A percentile compares a stretch with the other conserved stretches of the same genome.
phyloP scores from a whole-genome alignment of 2,888 invertebrate genomes.

The Masnerella sp. region DNA sequence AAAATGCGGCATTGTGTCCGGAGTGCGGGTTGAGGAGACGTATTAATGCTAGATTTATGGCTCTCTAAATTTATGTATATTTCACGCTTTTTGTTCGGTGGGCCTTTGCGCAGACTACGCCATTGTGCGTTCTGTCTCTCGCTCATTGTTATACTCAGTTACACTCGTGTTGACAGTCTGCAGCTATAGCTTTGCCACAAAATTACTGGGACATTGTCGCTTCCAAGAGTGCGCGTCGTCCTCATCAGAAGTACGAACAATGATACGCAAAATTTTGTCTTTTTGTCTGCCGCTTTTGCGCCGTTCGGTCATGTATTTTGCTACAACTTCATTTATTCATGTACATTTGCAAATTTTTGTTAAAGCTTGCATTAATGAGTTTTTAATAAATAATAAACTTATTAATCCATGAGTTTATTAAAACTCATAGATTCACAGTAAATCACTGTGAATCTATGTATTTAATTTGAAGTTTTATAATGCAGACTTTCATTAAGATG shows the following conservation, averaged over 20 bases:
- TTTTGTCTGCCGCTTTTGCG: conserved; percentile 9
- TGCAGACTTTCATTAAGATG: too few relatives aligned
- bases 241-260: conserved; percentile 48
- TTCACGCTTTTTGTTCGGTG: conserved; percentile 56
- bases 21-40: conserved; percentile 44
- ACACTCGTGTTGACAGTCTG: conserved; percentile 49
- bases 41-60: conserved; percentile 56
- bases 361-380: too few relatives aligned
- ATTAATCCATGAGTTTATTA: too few relatives aligned
- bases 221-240: too few relatives aligned
- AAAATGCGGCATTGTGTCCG: conserved; percentile 48
- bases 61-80: conserved; percentile 59
- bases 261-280: conserved; percentile 44
- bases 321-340: too few relatives aligned
- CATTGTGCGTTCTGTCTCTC: conserved; percentile 46
- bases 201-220: conserved; percentile 57
- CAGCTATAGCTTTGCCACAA: conserved; percentile 42
- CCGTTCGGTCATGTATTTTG: too few relatives aligned
- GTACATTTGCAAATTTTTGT: too few relatives aligned
- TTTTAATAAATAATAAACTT: too few relatives aligned
- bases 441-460: too few relatives aligned
- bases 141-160: conserved; percentile 57
- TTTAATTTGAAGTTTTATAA: too few relatives aligned
- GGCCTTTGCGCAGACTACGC: conserved; percentile 42
- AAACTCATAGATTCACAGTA: too few relatives aligned